A percentile compares a stretch with the other conserved stretches of the same genome.
Conservation (phyloP, 2,797 vertebrate genomes). For the Novumbra hubbsi region DNA sequence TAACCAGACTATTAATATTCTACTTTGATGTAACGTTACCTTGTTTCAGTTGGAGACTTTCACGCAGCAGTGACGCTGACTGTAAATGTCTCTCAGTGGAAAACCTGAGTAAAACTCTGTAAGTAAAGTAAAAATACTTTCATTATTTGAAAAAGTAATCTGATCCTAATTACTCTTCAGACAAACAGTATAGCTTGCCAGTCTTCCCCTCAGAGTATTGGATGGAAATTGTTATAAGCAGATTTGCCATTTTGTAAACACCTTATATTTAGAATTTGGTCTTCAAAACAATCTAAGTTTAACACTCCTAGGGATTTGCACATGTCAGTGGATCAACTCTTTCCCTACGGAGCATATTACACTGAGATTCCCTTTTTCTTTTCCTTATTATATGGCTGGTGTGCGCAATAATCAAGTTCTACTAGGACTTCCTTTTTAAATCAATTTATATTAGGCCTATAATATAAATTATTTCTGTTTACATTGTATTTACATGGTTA, state of each 20-base stretch:
- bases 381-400: neutral
- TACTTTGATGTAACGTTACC: conserved; percentile 28
- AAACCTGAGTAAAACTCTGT: conserved; percentile 35
- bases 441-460: neutral
- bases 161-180: neutral
- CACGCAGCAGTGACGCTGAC: conserved; percentile 15
- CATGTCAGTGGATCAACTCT: neutral
- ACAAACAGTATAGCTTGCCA: neutral
- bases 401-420: neutral
- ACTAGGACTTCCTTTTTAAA: neutral
- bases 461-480: neutral
- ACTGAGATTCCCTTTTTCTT: neutral
- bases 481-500: neutral
- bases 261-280: neutral
- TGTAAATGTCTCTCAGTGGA: conserved; percentile 37
- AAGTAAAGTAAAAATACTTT: conserved; percentile 16
- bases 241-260: conserved; percentile 2
- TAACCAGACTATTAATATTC: conserved; percentile 31
- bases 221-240: neutral
- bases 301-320: neutral
- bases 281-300: neutral
- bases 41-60: conserved; percentile 37
- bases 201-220: neutral
- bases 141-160: conserved; percentile 3
- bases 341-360: neutral